Base-by-base conservation (phyloP, 1,140 invertebrate species). In the Ruditapes philippinarum region DNA sequence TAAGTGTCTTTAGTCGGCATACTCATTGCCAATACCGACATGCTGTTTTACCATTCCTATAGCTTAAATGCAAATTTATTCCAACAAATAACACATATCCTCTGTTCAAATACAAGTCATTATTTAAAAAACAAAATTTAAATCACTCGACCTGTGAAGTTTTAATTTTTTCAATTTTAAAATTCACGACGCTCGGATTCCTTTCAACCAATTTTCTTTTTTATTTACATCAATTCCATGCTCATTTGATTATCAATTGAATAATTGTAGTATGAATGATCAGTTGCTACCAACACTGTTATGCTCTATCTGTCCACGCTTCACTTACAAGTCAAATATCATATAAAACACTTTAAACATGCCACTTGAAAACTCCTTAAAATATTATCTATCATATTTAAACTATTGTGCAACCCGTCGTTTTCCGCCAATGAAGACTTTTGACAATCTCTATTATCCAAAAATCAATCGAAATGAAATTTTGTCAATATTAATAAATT, bases 331-430 rank as follows among this genome's bases (percentile, higher is more conserved):
- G 36, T 40, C 65, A 70, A 70, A 70, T 38, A 70, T 70, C 0
- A 70, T 40, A 36, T 70, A 17, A 70, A 70, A 36, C 65, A 70
- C 65, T 70, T 70, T 38, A 22, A 70, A 5, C 25, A 11, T 65
- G 28, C 12, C 33, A 31, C 62, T 65, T 36, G 12, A 12, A 65
- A 36, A 70, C 65, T 70, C 33, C 65, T 70, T 70, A 31, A 70
- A 70, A 70, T 70, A 70, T 70, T 70, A 70, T 70, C 65, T 36
- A 38, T 70, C 65, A 40, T n/a, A n/a, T 33, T 70, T 70, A 38
- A 70, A 14, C 14, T 70, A 70, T 70, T 70, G 65, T 70, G 65
- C 65, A 70, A 70, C n/a, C 65, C 65, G 22, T 2, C 9, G 17
- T 45, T 25, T 62, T 62, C 57, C 3, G 5, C 28, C 19, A 62